Evolutionary conservation across 1,140 invertebrate species (phyloP).

Genomic region (Drosophila sturtevanti): DNA sequence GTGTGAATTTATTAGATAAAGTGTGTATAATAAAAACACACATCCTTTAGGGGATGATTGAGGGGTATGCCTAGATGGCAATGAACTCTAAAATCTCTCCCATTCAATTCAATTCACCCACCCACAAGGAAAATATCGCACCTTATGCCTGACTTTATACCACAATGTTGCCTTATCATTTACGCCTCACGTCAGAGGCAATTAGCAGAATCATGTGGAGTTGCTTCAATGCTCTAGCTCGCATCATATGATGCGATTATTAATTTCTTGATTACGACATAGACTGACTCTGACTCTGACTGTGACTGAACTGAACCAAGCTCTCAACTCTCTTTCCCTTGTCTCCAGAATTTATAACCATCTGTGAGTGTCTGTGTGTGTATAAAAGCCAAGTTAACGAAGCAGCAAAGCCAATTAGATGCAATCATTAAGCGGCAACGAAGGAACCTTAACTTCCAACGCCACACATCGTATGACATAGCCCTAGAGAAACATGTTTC

Average conservation of each 20-base stretch:
- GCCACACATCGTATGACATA: constrained; percentile 43
- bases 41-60: too few species aligned
- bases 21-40: not conserved
- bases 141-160: constrained; percentile 15
- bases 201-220: constrained; percentile 59
- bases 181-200: constrained; percentile 73
- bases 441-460: constrained; percentile 24
- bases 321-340: not conserved
- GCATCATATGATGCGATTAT: constrained; percentile 71
- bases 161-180: constrained; percentile 58
- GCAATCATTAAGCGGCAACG: constrained; percentile 62
- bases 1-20: constrained; percentile 44
- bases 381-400: constrained; percentile 70
- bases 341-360: constrained; percentile 51
- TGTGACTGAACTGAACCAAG: not conserved
- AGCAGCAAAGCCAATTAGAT: constrained; percentile 79
- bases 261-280: constrained; percentile 75
- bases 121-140: constrained; percentile 32
- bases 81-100: constrained; percentile 48
- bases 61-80: constrained; percentile 47
- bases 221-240: constrained; percentile 24
- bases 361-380: constrained; percentile 28
- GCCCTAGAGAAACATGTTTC: not conserved
- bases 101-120: constrained; percentile 43
- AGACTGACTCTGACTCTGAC: not conserved